phyloP scores from a whole-genome alignment of 2,888 invertebrate species.

The Lypha dubia region DNA sequence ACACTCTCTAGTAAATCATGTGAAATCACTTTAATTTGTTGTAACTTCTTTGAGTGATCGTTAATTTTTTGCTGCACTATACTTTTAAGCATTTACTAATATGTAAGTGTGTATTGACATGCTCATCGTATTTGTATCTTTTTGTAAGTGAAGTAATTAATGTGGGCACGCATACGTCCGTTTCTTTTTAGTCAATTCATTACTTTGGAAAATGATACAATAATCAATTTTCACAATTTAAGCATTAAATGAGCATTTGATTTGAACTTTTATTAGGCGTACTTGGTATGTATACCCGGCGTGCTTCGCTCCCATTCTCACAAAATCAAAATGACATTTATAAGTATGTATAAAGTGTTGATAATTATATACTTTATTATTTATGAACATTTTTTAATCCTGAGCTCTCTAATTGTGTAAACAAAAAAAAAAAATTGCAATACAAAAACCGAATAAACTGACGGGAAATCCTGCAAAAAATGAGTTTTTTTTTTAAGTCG shows the following conservation, averaged over 20 bases:
- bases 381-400: too few species aligned
- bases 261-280: slow-evolving; percentile 15
- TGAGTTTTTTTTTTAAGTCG: too few species aligned
- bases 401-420: too few species aligned
- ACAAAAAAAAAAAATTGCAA: too few species aligned
- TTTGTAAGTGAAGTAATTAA: slow-evolving; percentile 61
- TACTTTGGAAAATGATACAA: slow-evolving; percentile 24
- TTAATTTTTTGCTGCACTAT: slow-evolving; percentile 10
- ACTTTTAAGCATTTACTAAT: neutral
- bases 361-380: too few species aligned
- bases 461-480: too few species aligned
- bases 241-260: slow-evolving; percentile 48
- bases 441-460: too few species aligned
- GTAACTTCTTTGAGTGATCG: slow-evolving; percentile 1
- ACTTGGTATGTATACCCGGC: neutral
- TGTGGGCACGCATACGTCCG: slow-evolving; percentile 66
- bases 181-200: slow-evolving; percentile 38
- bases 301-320: too few species aligned
- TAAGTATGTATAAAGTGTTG: too few species aligned
- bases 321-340: too few species aligned
- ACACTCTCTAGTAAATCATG: neutral
- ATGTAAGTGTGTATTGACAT: neutral
- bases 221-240: slow-evolving; percentile 48
- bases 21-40: neutral
- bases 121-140: too few species aligned